Base-by-base conservation (phyloP, 2,797 vertebrate genomes). In the Chrysocyon brachyurus region DNA sequence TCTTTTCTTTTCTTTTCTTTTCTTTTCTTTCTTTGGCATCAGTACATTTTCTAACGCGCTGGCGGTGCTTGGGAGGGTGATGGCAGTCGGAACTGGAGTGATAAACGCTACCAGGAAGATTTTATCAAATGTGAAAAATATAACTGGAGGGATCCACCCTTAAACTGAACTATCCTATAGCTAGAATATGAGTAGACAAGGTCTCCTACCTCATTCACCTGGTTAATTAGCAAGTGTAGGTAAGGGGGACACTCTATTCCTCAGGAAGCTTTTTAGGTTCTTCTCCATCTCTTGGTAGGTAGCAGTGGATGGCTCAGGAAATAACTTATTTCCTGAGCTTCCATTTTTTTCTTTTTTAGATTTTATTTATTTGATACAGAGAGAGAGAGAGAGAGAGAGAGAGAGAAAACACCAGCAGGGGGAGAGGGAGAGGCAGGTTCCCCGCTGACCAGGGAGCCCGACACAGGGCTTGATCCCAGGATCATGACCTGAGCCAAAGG, bases 81-180 rank as follows among this genome's bases (percentile, higher is more conserved):
- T 73, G 79, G 64, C 12, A 14, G 0, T 3, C 3, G 11, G 70
- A 46, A 54, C 64, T 77, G 12, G 40, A 68, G 61, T 90, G 36
- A 56, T 36, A 40, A 68, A 63, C 22, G 36, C 84, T 56, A 40
- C 88, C 21, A 52, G 17, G 75, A 79, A 88, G 64, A 54, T 40
- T 78, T 84, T 84, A 52, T 57, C 77, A 93, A 87, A 61, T 63
- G 83, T 22, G 31, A 78, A 97, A 91, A 95, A n/a, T 52, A 28
- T 40, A 64, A 77, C 15, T 2, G 4, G 66, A 90, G 61, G 56
- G 5, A 22, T 79, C 12, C 46, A 0, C 56, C 59, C 31, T 66
- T 66, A 54, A 52, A 26, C 6, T 24, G 17, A 88, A 61, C 68
- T 79, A 26, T 40, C 11, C 56, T 36, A 1, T 64, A 82, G 26